Base-by-base conservation (phyloP, 2,888 invertebrate genomes). In the Oscheius onirici region DNA sequence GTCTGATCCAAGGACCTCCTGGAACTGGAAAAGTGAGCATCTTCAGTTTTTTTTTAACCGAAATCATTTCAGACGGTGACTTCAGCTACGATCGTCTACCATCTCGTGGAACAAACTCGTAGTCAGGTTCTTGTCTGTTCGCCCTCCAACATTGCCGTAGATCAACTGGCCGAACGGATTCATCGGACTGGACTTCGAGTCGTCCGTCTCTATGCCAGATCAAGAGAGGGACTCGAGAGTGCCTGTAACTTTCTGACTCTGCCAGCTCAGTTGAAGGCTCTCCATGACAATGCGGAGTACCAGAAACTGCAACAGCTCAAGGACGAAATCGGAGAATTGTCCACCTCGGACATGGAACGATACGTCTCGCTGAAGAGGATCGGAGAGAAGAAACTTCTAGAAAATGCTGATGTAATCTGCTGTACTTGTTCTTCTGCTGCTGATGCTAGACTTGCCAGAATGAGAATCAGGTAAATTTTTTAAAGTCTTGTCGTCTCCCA, bases 361-460 rank as follows among this genome's bases (percentile, higher is more conserved):
- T 97, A 95, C 43, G 43, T 63, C 3, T 69, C 73, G 17, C 26
- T 80, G 65, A 76, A 75, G 60, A 49, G 72, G 17, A 74, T 76
- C 15, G 67, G 73, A n/a, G 80, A 79, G 63, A 72, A 71, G 41
- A 71, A 78, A 60, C 28, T 80, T 2, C 65, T 80, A 11, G 72
- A 71, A 88, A 95, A 95, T 0, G 99, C 99, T 1, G 99, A 99
- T 89, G 99, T 99, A 0, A 95, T 99, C 69, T 97, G 97, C 87
- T 97, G 97, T 87, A 99, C 99, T 0, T 99, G 99, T 88, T 97
- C 99, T 0, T 97, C 97, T 13, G 97, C 99, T 0, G 99, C 99
- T 0, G 99, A 99, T 89, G 94, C 95, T 0, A 90, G 99, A 20
- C 90, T 99, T n/a, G 92, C 93, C 1, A 91, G 95, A 69, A 92